Conservation (phyloP, 2,113 vertebrate genomes). For the Daphoenositta chrysoptera region DNA sequence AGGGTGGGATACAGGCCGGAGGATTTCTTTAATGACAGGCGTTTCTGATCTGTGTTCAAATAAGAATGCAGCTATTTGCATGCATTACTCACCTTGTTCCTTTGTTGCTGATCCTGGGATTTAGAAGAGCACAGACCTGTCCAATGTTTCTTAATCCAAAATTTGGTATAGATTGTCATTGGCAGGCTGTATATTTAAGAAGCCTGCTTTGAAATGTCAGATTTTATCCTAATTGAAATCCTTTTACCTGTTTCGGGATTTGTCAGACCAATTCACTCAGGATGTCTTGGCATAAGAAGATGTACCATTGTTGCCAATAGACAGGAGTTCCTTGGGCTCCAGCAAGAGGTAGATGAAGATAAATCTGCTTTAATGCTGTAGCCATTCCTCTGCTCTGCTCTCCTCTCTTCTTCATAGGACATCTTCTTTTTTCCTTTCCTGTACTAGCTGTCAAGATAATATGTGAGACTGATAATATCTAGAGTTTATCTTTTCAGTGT, state of each 20-base stretch:
- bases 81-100: background rate
- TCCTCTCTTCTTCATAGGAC: background rate
- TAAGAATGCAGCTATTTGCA: background rate
- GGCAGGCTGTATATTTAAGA: background rate
- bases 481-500: background rate
- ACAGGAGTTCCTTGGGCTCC: background rate
- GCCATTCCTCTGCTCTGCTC: background rate
- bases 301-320: background rate
- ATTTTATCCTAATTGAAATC: background rate
- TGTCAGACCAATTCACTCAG: background rate
- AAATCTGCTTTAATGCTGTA: background rate
- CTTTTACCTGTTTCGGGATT: background rate
- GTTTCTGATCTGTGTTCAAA: constrained; percentile 5
- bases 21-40: background rate
- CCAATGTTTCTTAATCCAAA: constrained; percentile 16
- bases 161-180: background rate
- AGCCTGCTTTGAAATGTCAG: background rate
- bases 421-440: background rate
- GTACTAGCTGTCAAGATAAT: background rate
- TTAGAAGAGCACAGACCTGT: background rate
- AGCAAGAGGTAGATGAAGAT: background rate
- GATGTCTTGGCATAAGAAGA: background rate
- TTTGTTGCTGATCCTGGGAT: constrained; percentile 29
- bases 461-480: background rate
- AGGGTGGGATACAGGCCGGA: background rate